These are phyloP conservation scores for Augochlorella aurata DNA, from an alignment of 2,888 invertebrate species.

Conservation along the genomic window DNA sequence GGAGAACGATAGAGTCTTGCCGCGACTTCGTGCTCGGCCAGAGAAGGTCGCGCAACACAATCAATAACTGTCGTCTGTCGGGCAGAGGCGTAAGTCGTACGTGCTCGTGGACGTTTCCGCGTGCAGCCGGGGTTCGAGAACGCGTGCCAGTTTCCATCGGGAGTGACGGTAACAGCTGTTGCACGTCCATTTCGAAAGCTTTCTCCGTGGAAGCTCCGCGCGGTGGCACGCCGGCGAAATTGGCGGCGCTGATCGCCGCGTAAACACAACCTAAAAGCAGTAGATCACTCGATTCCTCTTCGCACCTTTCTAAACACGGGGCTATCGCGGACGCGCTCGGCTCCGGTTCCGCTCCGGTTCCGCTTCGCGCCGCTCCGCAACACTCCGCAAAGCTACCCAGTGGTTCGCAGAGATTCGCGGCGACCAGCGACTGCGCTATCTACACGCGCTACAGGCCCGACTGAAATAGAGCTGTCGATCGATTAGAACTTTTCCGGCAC, in stretches of 20 bases:
- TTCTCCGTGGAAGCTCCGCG: constrained; percentile 61
- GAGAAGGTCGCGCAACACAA: constrained; percentile 60
- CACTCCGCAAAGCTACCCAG: constrained; percentile 18
- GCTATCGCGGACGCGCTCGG: constrained; percentile 26
- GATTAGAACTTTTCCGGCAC: constrained; percentile 54
- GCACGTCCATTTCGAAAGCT: constrained; percentile 71
- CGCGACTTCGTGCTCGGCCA: constrained; percentile 40
- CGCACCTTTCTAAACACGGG: constrained; percentile 60
- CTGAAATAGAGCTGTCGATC: constrained; percentile 56
- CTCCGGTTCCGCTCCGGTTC: background rate
- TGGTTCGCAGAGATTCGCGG: too few relatives aligned
- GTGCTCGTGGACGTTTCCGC: constrained; percentile 63
- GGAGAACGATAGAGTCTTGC: background rate
- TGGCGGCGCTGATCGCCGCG: constrained; percentile 69
- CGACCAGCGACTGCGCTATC: background rate
- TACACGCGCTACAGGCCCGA: constrained; percentile 5
- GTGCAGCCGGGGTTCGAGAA: constrained; percentile 18
- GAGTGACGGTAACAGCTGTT: constrained; percentile 77
- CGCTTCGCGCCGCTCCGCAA: background rate
- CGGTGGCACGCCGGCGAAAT: constrained; percentile 44
- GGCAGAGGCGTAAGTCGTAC: constrained; percentile 68
- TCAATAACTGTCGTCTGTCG: constrained; percentile 67
- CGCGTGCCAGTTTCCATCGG: constrained; percentile 72
- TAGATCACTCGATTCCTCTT: constrained; percentile 66
- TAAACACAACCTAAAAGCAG: constrained; percentile 70